Evolutionary conservation across 2,888 invertebrate species (phyloP).

Genomic region (Leptinotarsa juncta): DNA sequence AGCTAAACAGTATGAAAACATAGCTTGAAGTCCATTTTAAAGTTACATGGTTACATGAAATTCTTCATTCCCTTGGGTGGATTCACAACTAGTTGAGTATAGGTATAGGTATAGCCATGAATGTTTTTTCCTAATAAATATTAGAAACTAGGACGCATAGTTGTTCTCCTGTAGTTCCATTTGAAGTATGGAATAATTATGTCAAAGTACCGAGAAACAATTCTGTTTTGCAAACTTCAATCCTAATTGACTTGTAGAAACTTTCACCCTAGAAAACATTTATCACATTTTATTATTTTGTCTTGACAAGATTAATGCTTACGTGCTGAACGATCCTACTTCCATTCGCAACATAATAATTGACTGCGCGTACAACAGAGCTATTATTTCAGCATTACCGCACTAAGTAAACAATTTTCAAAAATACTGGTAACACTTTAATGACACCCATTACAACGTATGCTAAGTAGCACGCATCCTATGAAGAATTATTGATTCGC

Average conservation of each 20-base stretch:
- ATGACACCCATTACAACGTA: slow-evolving; percentile 35
- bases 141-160: no score
- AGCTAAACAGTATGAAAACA: no score
- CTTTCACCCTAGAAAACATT: slow-evolving; percentile 1
- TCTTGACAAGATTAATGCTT: slow-evolving; percentile 7
- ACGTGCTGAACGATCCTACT: slow-evolving; percentile 5
- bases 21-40: no score
- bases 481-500: slow-evolving; percentile 32
- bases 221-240: background rate
- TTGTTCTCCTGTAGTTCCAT: no score
- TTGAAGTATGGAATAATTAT: no score
- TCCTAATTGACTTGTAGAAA: background rate
- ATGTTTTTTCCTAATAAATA: no score
- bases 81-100: no score
- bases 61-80: no score
- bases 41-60: no score
- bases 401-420: slow-evolving; percentile 32
- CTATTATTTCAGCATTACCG: slow-evolving; percentile 31
- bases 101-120: no score
- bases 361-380: slow-evolving; percentile 9
- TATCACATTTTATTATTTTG: slow-evolving; percentile 5
- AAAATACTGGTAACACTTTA: slow-evolving; percentile 34
- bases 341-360: slow-evolving; percentile 13
- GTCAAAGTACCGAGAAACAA: no score
- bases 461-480: slow-evolving; percentile 33